Percentiles rank a stretch among this genome's conserved stretches.
phyloP scores from a whole-genome alignment of 35 echinoderm and acorn worm genomes.

The Heliocidaris tuberculata region DNA sequence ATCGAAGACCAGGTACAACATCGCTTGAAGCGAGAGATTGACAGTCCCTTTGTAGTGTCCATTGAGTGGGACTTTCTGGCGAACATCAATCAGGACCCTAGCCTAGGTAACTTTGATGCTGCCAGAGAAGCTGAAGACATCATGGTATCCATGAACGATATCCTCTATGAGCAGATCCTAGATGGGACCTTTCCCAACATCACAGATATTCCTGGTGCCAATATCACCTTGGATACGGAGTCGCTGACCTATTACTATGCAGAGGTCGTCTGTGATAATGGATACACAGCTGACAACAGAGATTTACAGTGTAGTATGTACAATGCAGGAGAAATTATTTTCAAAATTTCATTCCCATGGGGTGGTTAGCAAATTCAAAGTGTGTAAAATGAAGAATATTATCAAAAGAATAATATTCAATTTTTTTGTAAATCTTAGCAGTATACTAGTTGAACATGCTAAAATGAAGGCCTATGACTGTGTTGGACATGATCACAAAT shows the following conservation, averaged over 20 bases:
- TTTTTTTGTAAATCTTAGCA: background rate
- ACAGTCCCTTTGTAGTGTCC: background rate
- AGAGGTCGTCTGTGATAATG: constrained; percentile 51
- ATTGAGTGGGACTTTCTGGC: constrained; percentile 31
- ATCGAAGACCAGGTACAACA: background rate
- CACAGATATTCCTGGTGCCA: background rate
- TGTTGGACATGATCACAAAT: too few relatives aligned
- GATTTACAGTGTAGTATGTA: constrained; percentile 49
- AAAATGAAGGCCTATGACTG: too few relatives aligned
- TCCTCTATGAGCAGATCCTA: background rate
- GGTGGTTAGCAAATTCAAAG: background rate
- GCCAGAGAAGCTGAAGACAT: constrained; percentile 38
- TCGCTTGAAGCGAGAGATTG: background rate
- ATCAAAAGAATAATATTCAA: background rate
- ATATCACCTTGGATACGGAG: background rate
- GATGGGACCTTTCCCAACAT: constrained; percentile 16
- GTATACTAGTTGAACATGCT: too few relatives aligned
- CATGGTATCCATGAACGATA: constrained; percentile 34
- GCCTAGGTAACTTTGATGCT: constrained; percentile 39
- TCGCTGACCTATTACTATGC: constrained; percentile 28
- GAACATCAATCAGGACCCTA: constrained; percentile 25
- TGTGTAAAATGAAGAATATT: background rate
- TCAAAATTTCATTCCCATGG: background rate
- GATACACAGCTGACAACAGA: constrained; percentile 54
- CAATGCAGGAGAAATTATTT: background rate